Conservation (phyloP, 2,113 vertebrate genomes). For the Pachyramphus minor region DNA sequence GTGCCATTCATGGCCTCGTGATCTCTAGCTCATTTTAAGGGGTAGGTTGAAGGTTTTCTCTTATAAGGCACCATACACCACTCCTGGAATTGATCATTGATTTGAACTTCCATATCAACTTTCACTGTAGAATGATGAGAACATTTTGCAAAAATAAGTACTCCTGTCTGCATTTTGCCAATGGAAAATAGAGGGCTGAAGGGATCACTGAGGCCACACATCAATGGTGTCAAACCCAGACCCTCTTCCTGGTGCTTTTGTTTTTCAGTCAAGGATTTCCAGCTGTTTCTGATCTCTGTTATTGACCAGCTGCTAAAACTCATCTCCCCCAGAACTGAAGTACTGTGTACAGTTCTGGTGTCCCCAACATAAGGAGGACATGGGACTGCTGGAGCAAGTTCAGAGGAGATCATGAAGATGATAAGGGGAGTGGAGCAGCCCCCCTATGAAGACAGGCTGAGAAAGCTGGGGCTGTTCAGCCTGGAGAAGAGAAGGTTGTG, state of each 20-base stretch:
- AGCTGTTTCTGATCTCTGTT: background rate
- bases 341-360: background rate
- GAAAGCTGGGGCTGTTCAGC: background rate
- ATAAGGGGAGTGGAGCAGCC: background rate
- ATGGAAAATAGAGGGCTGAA: background rate
- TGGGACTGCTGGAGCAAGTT: background rate
- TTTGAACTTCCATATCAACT: background rate
- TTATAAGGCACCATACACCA: background rate
- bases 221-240: background rate
- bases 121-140: background rate
- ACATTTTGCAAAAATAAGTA: background rate
- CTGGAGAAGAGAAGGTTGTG: background rate
- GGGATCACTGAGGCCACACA: rapidly evolving
- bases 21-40: background rate
- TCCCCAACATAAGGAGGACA: background rate
- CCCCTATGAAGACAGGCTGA: background rate
- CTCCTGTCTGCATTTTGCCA: background rate
- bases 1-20: background rate
- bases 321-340: background rate
- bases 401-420: background rate
- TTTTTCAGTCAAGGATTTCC: background rate
- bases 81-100: background rate
- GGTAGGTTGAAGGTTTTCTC: background rate
- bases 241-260: background rate
- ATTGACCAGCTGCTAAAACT: background rate